phyloP scores from a whole-genome alignment of 2,797 vertebrate genomes.

The Antennarius maculatus region DNA sequence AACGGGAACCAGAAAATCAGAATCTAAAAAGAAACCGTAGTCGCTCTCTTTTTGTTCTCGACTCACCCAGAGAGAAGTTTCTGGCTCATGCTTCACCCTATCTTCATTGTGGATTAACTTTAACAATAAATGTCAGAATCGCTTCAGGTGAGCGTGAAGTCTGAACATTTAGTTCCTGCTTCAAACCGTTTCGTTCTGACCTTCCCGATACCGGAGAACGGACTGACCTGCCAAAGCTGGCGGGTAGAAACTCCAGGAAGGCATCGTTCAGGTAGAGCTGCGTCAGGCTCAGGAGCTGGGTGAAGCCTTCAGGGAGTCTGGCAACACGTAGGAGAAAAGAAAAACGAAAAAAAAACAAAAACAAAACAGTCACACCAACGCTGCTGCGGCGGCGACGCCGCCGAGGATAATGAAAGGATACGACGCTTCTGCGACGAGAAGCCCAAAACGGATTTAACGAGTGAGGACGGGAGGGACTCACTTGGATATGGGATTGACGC shows the following conservation, averaged over 20 bases:
- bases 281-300: conserved; percentile 93
- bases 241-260: conserved; percentile 96
- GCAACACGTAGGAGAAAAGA: conserved; percentile 24
- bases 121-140: no score
- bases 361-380: conserved; percentile 23
- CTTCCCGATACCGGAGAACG: neutral
- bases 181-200: neutral
- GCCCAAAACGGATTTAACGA: neutral
- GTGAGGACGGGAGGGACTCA: conserved; percentile 72
- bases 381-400: neutral
- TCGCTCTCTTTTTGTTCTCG: no score
- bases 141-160: neutral
- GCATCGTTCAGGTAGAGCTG: conserved; percentile 98
- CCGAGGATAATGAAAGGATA: neutral
- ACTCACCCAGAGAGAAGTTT: no score
- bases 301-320: conserved; percentile 98
- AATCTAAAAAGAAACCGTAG: neutral
- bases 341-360: no score
- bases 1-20: neutral
- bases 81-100: no score
- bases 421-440: no score
- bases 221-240: conserved; percentile 95
- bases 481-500: conserved; percentile 99
- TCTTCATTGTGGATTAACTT: no score
- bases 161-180: neutral